Conservation (phyloP, 2,113 vertebrate species). For the Hucho hucho region DNA sequence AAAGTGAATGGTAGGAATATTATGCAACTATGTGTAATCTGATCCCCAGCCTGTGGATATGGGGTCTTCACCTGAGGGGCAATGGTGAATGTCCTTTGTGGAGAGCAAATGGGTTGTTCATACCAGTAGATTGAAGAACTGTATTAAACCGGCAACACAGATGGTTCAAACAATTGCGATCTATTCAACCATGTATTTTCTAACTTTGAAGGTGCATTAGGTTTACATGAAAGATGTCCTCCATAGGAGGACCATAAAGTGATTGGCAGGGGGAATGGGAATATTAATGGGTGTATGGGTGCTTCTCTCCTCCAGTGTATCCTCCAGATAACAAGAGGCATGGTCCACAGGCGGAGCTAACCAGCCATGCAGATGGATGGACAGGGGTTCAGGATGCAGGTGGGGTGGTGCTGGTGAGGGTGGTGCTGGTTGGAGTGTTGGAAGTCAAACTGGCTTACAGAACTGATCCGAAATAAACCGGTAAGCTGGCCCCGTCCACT, state of each 20-base stretch:
- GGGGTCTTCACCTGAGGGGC: constrained; percentile 34
- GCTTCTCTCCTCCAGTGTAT: constrained; percentile 30
- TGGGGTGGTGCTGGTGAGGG: not conserved
- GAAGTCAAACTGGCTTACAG: constrained; percentile 54
- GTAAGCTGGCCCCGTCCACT: constrained; percentile 32
- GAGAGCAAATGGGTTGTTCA: not conserved
- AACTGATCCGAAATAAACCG: constrained; percentile 45
- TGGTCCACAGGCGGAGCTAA: not conserved
- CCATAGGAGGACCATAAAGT: too few relatives aligned
- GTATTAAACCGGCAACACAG: too few relatives aligned
- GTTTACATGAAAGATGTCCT: constrained; percentile 16
- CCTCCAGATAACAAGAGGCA: constrained; percentile 36
- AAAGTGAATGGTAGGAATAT: constrained; percentile 63
- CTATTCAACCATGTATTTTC: too few relatives aligned
- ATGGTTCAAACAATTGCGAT: too few relatives aligned
- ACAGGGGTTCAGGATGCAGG: constrained; percentile 15
- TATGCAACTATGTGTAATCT: constrained; percentile 71
- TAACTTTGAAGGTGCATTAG: too few relatives aligned
- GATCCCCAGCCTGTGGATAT: constrained; percentile 52
- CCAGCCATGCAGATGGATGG: constrained; percentile 42
- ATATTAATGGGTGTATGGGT: constrained; percentile 13
- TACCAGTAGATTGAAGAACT: too few relatives aligned
- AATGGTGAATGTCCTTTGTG: constrained; percentile 24
- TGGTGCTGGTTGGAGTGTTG: constrained; percentile 43
- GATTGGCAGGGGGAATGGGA: too few relatives aligned